phyloP scores from a whole-genome alignment of 2,797 vertebrate species.

The Tenualosa ilisha region DNA sequence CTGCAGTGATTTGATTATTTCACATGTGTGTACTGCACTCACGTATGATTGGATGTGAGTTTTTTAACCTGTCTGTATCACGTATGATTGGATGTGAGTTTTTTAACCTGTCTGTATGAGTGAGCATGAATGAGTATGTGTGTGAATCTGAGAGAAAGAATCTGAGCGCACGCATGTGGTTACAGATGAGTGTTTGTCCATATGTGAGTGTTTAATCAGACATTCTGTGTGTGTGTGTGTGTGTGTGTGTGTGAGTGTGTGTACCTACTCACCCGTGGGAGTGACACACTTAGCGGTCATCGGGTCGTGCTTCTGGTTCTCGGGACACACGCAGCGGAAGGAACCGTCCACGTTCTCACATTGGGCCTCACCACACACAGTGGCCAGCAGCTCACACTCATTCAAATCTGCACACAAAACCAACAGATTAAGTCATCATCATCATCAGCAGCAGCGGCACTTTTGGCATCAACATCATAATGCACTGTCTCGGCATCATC shows the following conservation, averaged over 20 bases:
- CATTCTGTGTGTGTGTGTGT: not conserved
- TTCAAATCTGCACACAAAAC: conserved; percentile 82
- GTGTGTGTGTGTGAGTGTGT: not conserved
- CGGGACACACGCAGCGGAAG: conserved; percentile 86
- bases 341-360: conserved; percentile 91
- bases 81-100: not conserved
- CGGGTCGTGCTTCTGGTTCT: conserved; percentile 84
- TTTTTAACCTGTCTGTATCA: no score
- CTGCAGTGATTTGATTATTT: not conserved
- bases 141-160: no score
- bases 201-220: not conserved
- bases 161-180: not conserved
- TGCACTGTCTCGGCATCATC: not conserved
- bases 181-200: not conserved
- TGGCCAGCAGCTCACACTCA: conserved; percentile 89
- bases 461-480: not conserved
- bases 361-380: conserved; percentile 89
- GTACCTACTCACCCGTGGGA: not conserved
- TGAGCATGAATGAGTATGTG: not conserved
- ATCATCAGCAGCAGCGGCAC: not conserved
- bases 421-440: not conserved
- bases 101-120: not conserved
- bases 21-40: not conserved
- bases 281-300: conserved; percentile 86
- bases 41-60: not conserved